A percentile compares a stretch with the other conserved stretches of the same genome.
Evolutionary conservation across 37 sponge, comb jelly and placozoan genomes (phyloP).

Genomic region (Cladorhizidae sp.): DNA sequence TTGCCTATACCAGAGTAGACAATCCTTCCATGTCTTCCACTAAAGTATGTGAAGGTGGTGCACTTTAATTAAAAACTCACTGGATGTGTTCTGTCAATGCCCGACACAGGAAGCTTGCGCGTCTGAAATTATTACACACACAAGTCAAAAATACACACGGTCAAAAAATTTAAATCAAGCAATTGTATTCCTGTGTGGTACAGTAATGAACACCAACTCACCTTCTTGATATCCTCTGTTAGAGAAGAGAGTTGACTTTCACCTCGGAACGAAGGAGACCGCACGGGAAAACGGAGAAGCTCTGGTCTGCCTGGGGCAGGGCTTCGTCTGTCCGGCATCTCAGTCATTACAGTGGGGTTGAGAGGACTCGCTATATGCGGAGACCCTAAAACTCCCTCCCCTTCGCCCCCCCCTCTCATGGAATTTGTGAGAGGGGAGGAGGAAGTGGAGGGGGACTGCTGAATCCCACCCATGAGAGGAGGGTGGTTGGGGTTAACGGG

Average conservation of each 20-base stretch:
- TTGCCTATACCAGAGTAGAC: not conserved
- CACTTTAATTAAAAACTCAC: constrained; percentile 53
- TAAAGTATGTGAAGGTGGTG: not conserved
- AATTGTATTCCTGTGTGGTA: not conserved
- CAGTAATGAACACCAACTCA: not conserved
- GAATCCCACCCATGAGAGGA: not conserved
- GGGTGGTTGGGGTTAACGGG: not conserved
- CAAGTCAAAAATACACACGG: no score
- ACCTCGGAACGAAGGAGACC: constrained; percentile 8
- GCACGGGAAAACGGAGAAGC: not conserved
- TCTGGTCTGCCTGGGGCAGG: constrained; percentile 17
- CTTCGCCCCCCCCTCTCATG: not conserved
- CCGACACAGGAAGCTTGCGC: constrained; percentile 15
- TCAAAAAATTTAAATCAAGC: not conserved
- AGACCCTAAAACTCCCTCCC: not conserved
- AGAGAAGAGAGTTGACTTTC: constrained; percentile 11
- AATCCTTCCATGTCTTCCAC: not conserved
- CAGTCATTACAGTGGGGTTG: not conserved
- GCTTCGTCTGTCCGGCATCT: not conserved
- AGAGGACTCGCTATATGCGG: not conserved
- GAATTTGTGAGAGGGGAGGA: not conserved
- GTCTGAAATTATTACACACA: constrained; percentile 7
- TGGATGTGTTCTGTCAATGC: constrained; percentile 33
- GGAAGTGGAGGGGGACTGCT: constrained; percentile 3
- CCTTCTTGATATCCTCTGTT: constrained; percentile 8